A percentile compares a stretch with the other conserved stretches of the same genome.
phyloP scores from a whole-genome alignment of 2,888 invertebrate species.

The Cantharis rustica region DNA sequence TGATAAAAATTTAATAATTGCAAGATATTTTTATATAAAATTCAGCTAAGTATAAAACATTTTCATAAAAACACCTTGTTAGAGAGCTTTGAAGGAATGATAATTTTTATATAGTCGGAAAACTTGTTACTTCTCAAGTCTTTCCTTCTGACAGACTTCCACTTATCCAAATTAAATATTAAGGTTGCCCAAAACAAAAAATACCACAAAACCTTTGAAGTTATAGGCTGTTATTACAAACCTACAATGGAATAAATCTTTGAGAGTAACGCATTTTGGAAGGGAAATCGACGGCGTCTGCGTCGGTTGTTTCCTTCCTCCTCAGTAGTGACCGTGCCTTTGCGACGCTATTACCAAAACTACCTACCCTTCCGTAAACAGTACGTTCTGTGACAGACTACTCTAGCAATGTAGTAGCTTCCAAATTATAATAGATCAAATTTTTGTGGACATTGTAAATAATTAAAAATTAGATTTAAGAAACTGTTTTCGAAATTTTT shows the following conservation, averaged over 20 bases:
- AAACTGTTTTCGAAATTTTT: background rate
- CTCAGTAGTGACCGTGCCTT: constrained; percentile 33
- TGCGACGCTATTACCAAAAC: constrained; percentile 30
- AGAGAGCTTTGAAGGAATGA: background rate
- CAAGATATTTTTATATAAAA: too few relatives aligned
- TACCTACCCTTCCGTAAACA: constrained; percentile 23
- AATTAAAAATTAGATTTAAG: background rate
- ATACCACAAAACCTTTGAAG: background rate
- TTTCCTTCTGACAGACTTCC: background rate
- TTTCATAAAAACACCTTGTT: too few relatives aligned
- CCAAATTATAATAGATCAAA: background rate
- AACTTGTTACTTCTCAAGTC: background rate
- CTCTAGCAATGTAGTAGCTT: background rate
- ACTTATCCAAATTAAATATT: background rate
- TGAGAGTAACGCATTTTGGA: constrained; percentile 20
- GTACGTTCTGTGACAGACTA: constrained; percentile 12
- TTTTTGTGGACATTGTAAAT: background rate
- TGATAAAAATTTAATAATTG: too few relatives aligned
- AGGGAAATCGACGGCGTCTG: constrained; percentile 32
- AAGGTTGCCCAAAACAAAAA: background rate
- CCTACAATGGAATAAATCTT: constrained; percentile 1
- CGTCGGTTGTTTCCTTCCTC: constrained; percentile 27
- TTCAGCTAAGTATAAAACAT: too few relatives aligned
- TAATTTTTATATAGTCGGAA: background rate
- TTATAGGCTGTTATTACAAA: background rate